Conservation (phyloP, 2,888 invertebrate species). For the Parnassius mnemosyne region DNA sequence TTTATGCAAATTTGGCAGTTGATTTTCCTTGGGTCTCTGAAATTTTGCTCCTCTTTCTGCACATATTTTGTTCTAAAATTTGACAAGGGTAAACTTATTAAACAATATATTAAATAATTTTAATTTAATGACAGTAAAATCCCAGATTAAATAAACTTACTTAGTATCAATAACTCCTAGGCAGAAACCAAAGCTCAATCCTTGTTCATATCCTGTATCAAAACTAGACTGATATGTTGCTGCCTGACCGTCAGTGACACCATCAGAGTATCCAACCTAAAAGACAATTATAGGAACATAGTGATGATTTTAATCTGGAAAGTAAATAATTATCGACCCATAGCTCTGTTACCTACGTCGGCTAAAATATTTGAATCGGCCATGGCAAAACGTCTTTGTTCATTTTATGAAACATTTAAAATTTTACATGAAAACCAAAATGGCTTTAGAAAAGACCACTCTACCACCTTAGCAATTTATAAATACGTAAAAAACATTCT, state of each 20-base stretch:
- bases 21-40: constrained; percentile 46
- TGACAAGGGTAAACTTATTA: neutral
- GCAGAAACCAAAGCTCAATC: constrained; percentile 81
- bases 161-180: constrained; percentile 56
- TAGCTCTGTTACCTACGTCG: no score
- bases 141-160: neutral
- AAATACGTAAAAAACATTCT: no score
- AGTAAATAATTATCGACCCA: no score
- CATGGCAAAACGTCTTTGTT: no score
- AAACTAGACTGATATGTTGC: constrained; percentile 85
- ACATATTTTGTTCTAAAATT: constrained; percentile 12
- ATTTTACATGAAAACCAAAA: no score
- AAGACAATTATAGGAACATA: neutral
- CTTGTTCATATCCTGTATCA: constrained; percentile 84
- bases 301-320: neutral
- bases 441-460: no score
- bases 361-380: no score
- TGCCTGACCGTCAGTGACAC: constrained; percentile 82
- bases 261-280: constrained; percentile 85
- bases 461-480: no score
- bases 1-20: constrained; percentile 65
- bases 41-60: constrained; percentile 11
- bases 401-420: no score
- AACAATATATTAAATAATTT: neutral
- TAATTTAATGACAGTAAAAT: neutral